Percentiles rank a stretch among this genome's conserved stretches.
These are phyloP conservation scores for Ormyrus nitidulus DNA, from an alignment of 2,888 invertebrate species.

Conservation along the genomic window DNA sequence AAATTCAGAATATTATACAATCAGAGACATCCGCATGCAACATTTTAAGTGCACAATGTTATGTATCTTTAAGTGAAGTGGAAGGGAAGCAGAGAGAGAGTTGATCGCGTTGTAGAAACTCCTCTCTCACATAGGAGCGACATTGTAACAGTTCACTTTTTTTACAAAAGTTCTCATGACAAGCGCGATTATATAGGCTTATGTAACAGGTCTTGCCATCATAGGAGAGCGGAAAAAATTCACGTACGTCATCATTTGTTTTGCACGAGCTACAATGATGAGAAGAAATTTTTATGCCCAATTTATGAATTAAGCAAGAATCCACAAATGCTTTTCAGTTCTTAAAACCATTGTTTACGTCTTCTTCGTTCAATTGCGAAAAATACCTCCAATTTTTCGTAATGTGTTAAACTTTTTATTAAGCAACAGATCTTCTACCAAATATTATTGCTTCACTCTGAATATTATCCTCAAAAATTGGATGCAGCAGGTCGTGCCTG, in stretches of 20 bases:
- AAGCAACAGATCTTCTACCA: too few species aligned
- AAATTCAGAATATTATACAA: too few species aligned
- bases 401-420: too few species aligned
- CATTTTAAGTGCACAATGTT: slow-evolving; percentile 14
- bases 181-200: slow-evolving; percentile 38
- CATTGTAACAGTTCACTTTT: slow-evolving; percentile 40
- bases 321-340: neutral
- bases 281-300: slow-evolving; percentile 4
- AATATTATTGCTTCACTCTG: too few species aligned
- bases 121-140: slow-evolving; percentile 22
- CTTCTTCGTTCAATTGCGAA: too few species aligned
- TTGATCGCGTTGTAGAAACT: slow-evolving; percentile 29
- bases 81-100: slow-evolving; percentile 14
- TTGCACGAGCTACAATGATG: slow-evolving; percentile 5
- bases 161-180: slow-evolving; percentile 47
- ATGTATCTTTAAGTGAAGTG: slow-evolving; percentile 9
- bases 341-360: too few species aligned
- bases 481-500: too few species aligned
- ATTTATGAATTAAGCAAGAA: neutral
- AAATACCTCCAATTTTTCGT: too few species aligned
- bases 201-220: slow-evolving; percentile 36
- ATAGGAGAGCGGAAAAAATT: slow-evolving; percentile 26
- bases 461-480: too few species aligned
- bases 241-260: slow-evolving; percentile 11
- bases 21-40: too few species aligned